Evolutionary conservation across 2,113 vertebrate genomes (phyloP), one percentile per base, ranked within the genome.

Genomic region (Strix uralensis): DNA sequence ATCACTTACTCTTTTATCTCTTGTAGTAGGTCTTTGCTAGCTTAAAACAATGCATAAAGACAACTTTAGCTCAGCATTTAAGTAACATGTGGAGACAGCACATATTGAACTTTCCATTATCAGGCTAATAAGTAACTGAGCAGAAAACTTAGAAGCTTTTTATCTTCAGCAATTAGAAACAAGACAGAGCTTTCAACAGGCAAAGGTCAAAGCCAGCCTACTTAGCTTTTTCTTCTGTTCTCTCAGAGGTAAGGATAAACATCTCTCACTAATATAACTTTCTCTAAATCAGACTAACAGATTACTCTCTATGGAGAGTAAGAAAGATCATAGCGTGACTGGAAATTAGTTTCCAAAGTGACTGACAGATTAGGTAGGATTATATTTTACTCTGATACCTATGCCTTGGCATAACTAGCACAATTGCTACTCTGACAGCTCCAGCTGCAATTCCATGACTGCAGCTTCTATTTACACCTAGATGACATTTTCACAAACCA

Each of bases 121-220:
- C 62, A 49, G 59, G 38, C 26, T 95, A 93, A 86, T 96, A 66
- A 77, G 63, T 93, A 95, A 96, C 85, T 13, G 21, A 74, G 21
- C 27, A 79, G 55, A 92, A 94, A 84, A 61, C 34, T 25, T 46
- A 15, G 4, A 47, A 85, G 67, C 58, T 83, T 17, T 51, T 27
- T 54, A 34, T 83, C 63, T 88, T 59, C 23, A 40, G 36, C 42
- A 66, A n/a, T 40, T 38, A 40, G 49, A 77, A 86, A n/a, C 30
- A 51, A 72, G 62, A 82, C 1, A 0, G 3, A 8, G 57, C 62
- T 83, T 88, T 69, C 49, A 80, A 23, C 7, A 92, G 58, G 47
- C 44, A 71, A 92, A 92, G 83, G 73, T 66, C 86, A 88, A 81
- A 83, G 86, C 29, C 63, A 74, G 80, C n/a, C 62, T 84, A 62